Evolutionary conservation across 1,140 invertebrate species (phyloP), one percentile per base, ranked within the genome.

Genomic region (Formica selysi): DNA sequence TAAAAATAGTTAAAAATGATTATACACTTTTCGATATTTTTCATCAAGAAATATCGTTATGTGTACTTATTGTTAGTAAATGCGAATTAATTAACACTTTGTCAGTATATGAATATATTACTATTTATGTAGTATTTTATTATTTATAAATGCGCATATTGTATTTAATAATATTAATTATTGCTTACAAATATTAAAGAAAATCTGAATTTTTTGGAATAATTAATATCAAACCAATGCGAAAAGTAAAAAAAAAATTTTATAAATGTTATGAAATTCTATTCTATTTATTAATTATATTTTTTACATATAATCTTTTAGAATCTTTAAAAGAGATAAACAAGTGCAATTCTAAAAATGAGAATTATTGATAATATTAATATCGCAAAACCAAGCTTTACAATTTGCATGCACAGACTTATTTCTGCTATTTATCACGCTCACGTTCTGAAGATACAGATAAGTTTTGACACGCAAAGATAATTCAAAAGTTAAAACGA

Each of bases 1-100:
- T 32, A 32, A 32, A 32, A 97, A 97, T 89, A 96, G 90, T 32
- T 32, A 32, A 32, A 32, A 32, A 32, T 32, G 29, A 3, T 32
- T 32, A 32, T 32, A 32, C 1, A 32, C 29, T 32, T 32, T 32
- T 32, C 29, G 29, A 32, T 32, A 32, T 32, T 32, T 1, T 32
- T 32, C 3, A 32, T 1, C 3, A 32, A 32, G 29, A 32, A 32
- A 32, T 32, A 32, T 32, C 29, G 29, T 32, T 32, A 3, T 32
- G 29, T 32, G 3, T 32, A 22, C 22, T 22, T 22, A 22, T 22
- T 22, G 22, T 32, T 32, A 32, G 29, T 32, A 3, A 32, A 32
- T 32, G 29, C 29, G 3, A 32, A 32, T 32, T 32, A 32, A 32
- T 32, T 32, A 32, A 1, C 3, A 32, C 29, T 22, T 22, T 22